Conservation (phyloP, 2,888 invertebrate species). For the Notodonta ziczac region DNA sequence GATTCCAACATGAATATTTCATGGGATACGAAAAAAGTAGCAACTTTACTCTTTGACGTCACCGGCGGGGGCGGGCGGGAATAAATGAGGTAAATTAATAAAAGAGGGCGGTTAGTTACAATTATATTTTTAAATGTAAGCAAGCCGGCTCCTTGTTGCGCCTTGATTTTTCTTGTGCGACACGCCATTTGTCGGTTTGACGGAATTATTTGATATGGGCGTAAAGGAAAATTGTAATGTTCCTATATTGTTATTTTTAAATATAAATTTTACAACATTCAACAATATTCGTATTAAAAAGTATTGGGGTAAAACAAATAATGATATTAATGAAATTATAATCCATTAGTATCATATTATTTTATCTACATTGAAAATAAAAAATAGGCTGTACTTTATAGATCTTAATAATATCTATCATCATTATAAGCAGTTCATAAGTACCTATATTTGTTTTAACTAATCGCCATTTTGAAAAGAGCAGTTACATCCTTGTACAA, state of each 20-base stretch:
- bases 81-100: constrained; percentile 83
- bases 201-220: constrained; percentile 32
- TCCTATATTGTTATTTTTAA: background rate
- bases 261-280: too few relatives aligned
- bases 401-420: too few relatives aligned
- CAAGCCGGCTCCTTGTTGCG: constrained; percentile 74
- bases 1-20: constrained; percentile 70
- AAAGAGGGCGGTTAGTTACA: constrained; percentile 82
- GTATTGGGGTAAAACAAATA: too few relatives aligned
- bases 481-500: constrained; percentile 50
- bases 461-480: constrained; percentile 12
- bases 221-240: constrained; percentile 38
- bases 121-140: constrained; percentile 84
- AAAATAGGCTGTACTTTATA: too few relatives aligned
- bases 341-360: too few relatives aligned
- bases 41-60: constrained; percentile 56
- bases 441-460: too few relatives aligned
- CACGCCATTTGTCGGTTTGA: constrained; percentile 73
- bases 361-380: too few relatives aligned
- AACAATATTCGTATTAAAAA: too few relatives aligned
- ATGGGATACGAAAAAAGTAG: constrained; percentile 44
- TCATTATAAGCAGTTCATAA: too few relatives aligned
- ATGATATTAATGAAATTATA: too few relatives aligned
- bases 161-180: constrained; percentile 82
- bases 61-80: constrained; percentile 52